Evolutionary conservation across 2,888 invertebrate genomes (phyloP), one percentile per base, ranked within the genome.

Genomic region (Lithophane leautieri): DNA sequence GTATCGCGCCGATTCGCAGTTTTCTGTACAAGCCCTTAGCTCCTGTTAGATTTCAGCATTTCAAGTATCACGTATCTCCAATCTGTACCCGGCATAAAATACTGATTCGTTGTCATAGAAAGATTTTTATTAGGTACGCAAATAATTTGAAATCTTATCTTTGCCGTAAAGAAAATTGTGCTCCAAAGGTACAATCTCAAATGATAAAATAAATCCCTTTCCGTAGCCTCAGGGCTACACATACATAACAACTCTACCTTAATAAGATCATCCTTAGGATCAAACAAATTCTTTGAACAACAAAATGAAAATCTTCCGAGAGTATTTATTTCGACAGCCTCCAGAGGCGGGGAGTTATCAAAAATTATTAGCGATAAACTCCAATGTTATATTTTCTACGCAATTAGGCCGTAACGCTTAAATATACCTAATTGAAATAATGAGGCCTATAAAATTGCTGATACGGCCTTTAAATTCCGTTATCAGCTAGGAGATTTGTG

Each of bases 231-330:
- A 62, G 62, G 82, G 40, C 22, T 66, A 58, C n/a, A 56, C 19
- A 76, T 66, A 58, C 73, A 82, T 71, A 82, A 52, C 28, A 63
- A 67, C 67, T 52, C 50, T 65, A 44, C 42, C 25, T 52, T 69
- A 76, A 52, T 73, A 76, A 76, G 60, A 61, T 68, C 61, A 73
- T 73, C 65, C 56, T 69, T 56, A 42, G 6, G 61, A 75, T 63
- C 73, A 82, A 85, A 84, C 62, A 73, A 76, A 79, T 67, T 70
- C 40, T 62, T 40, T 14, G n/a, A 40, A 84, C 70, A 75, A 83
- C 74, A 83, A 70, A 83, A 73, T 67, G 34, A 14, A 72, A 62
- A 75, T 62, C 28, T 56, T 44, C 34, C 4, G 12, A 34, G 47
- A 25, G 56, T 82, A 67, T 71, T 78, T 66, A 82, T 42, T 54